Evolutionary conservation across 1,140 invertebrate species (phyloP).

Genomic region (Bilobella aurantiaca): DNA sequence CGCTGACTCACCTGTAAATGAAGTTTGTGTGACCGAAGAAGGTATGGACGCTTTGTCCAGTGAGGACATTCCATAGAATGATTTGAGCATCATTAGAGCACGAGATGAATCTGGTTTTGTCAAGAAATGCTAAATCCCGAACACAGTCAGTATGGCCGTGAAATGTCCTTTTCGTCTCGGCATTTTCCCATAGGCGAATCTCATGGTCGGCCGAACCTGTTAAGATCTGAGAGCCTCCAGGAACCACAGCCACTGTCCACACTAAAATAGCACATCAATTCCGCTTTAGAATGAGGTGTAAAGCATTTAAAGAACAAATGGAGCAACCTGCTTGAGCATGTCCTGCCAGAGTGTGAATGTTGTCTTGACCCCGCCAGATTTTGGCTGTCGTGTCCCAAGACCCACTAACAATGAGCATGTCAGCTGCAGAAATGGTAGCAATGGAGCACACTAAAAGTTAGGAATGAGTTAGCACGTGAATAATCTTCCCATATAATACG

Average conservation of each 20-base stretch:
- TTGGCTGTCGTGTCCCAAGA: conserved; percentile 84
- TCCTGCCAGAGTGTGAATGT: conserved; percentile 53
- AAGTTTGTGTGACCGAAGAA: conserved; percentile 65
- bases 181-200: conserved; percentile 65
- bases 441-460: conserved; percentile 53
- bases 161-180: neutral
- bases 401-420: conserved; percentile 55
- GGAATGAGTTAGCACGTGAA: conserved; percentile 16
- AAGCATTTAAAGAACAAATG: neutral
- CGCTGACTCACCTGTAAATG: conserved; percentile 44
- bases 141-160: conserved; percentile 83
- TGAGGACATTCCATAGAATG: conserved; percentile 61
- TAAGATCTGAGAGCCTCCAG: conserved; percentile 47
- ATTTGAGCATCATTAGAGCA: conserved; percentile 83
- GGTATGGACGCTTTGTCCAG: conserved; percentile 65
- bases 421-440: conserved; percentile 45
- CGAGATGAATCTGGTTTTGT: conserved; percentile 62
- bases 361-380: conserved; percentile 56
- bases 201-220: conserved; percentile 85
- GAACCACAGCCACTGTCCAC: conserved; percentile 65
- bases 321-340: conserved; percentile 45
- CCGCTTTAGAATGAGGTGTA: neutral
- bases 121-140: conserved; percentile 58
- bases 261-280: conserved; percentile 49
- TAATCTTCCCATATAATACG: conserved; percentile 6